Conservation (phyloP, 2,888 invertebrate species). For the Drosophila kambysellisi region DNA sequence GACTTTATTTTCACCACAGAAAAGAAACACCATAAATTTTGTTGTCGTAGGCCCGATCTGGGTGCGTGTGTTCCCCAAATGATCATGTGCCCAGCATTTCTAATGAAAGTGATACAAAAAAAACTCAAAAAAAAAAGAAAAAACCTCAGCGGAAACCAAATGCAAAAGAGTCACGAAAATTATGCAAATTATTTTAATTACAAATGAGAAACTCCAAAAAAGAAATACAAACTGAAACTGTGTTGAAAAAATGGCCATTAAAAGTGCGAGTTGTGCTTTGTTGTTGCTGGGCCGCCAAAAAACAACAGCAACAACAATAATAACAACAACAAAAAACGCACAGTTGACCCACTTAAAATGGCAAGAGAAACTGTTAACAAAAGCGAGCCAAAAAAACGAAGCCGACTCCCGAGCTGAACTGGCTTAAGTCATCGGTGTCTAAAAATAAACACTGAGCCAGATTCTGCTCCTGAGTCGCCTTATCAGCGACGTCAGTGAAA, state of each 20-base stretch:
- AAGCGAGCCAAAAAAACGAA: constrained; percentile 27
- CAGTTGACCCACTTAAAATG: constrained; percentile 75
- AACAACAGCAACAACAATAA: constrained; percentile 12
- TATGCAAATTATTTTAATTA: constrained; percentile 82
- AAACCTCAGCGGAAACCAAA: constrained; percentile 48
- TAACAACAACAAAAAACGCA: constrained; percentile 10
- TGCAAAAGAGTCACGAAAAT: constrained; percentile 68
- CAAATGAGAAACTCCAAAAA: constrained; percentile 65
- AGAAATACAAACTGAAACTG: constrained; percentile 13
- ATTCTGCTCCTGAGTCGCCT: constrained; percentile 56
- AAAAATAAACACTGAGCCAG: constrained; percentile 68
- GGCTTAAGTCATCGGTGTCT: constrained; percentile 62
- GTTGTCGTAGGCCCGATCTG: constrained; percentile 72
- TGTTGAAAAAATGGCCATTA: constrained; percentile 43
- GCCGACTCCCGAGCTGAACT: constrained; percentile 10
- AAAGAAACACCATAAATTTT: constrained; percentile 58
- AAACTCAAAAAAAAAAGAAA: constrained; percentile 5
- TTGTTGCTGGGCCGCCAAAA: constrained; percentile 34
- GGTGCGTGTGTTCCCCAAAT: constrained; percentile 4
- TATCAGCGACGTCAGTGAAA: constrained; percentile 73
- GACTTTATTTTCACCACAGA: constrained; percentile 47
- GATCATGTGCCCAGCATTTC: constrained; percentile 55
- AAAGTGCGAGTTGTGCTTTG: constrained; percentile 63
- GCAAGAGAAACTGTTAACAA: constrained; percentile 71
- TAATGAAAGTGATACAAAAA: constrained; percentile 81